These are phyloP conservation scores for Heliothis virescens DNA, from an alignment of 1,140 invertebrate species.

Conservation along the genomic window DNA sequence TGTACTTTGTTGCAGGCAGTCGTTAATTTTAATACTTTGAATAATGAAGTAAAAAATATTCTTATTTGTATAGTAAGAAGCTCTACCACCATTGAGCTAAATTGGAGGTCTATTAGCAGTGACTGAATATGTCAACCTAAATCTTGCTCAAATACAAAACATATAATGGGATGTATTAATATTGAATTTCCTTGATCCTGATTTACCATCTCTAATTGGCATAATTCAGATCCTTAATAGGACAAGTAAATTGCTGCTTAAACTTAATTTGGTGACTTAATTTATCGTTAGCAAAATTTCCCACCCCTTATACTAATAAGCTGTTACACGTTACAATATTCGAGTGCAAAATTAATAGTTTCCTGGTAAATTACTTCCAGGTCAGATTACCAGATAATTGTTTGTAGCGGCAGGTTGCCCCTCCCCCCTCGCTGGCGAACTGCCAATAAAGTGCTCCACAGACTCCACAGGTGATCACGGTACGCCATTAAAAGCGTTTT, in stretches of 20 bases:
- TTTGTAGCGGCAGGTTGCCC: conserved; percentile 24
- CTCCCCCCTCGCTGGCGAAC: conserved; percentile 25
- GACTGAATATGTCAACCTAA: too few species aligned
- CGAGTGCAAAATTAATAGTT: conserved; percentile 25
- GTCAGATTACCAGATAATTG: conserved; percentile 52
- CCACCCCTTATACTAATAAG: not conserved
- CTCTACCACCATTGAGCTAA: too few species aligned
- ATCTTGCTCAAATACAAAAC: too few species aligned
- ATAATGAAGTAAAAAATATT: too few species aligned
- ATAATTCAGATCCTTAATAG: too few species aligned
- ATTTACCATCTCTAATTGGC: too few species aligned
- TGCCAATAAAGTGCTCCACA: conserved; percentile 37
- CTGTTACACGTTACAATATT: not conserved
- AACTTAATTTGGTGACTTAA: not conserved
- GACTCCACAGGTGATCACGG: conserved; percentile 46
- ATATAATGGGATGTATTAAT: too few species aligned
- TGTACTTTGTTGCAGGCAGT: not conserved
- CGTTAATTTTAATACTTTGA: too few species aligned
- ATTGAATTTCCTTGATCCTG: too few species aligned
- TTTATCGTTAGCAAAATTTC: not conserved
- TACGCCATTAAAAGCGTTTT: not conserved
- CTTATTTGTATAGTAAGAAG: too few species aligned
- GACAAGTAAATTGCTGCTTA: too few species aligned
- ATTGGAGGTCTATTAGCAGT: too few species aligned
- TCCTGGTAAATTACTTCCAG: conserved; percentile 46